phyloP scores from a whole-genome alignment of 1,140 invertebrate genomes.

The Trialeurodes vaporariorum region DNA sequence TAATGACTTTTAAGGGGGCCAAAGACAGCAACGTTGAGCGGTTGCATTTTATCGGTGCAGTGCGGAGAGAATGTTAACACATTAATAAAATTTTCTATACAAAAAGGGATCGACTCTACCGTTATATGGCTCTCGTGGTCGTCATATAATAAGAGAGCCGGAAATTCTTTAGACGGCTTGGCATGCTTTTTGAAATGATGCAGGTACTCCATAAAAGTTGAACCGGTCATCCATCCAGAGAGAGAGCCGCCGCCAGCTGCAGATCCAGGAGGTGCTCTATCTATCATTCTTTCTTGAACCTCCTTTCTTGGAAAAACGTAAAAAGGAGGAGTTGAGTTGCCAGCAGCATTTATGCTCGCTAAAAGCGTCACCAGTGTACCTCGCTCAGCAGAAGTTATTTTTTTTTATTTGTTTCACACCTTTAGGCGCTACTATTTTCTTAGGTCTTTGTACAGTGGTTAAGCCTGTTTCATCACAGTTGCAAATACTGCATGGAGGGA shows the following conservation, averaged over 20 bases:
- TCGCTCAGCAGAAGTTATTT: constrained; percentile 30
- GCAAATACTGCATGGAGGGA: constrained; percentile 25
- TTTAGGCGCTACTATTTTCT: constrained; percentile 26
- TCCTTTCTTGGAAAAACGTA: constrained; percentile 33
- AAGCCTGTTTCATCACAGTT: constrained; percentile 33
- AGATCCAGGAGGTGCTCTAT: constrained; percentile 31
- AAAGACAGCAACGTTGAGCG: constrained; percentile 35
- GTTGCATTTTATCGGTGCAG: constrained; percentile 35
- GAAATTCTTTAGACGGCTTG: constrained; percentile 16
- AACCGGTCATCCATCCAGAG: constrained; percentile 38
- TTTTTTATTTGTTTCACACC: constrained; percentile 32
- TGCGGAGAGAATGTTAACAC: constrained; percentile 34
- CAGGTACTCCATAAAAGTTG: constrained; percentile 34
- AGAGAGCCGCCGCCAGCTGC: constrained; percentile 32
- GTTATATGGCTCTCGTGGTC: constrained; percentile 26
- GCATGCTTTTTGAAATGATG: constrained; percentile 31
- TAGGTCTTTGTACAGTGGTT: constrained; percentile 28
- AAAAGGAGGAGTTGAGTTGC: constrained; percentile 29
- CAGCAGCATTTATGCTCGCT: constrained; percentile 26
- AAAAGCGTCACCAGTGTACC: constrained; percentile 30
- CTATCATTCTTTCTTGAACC: constrained; percentile 24
- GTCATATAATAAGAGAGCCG: constrained; percentile 12
- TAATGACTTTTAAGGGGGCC: constrained; percentile 31
- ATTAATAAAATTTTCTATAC: constrained; percentile 28
- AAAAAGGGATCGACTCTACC: constrained; percentile 21